phyloP scores from a whole-genome alignment of 2,888 invertebrate species.

The Rotaria magnacalcarata region DNA sequence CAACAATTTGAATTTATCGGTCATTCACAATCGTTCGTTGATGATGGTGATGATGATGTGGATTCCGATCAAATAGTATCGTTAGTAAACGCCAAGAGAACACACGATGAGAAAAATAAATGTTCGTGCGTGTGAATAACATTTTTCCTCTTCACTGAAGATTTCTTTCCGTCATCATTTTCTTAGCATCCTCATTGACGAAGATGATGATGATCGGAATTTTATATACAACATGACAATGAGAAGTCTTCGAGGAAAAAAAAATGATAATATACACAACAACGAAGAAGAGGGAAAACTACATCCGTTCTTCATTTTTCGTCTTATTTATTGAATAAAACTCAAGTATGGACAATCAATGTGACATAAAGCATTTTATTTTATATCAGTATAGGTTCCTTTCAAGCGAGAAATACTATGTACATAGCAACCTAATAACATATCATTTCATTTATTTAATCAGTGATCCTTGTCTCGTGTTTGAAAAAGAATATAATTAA shows the following conservation, averaged over 20 bases:
- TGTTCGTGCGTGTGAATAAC: neutral
- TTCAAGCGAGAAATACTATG: neutral
- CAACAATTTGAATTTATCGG: neutral
- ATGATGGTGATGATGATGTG: neutral
- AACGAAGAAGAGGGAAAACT: neutral
- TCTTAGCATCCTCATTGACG: neutral
- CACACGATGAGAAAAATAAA: neutral
- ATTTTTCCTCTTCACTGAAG: neutral
- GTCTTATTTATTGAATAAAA: neutral
- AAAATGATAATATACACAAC: neutral
- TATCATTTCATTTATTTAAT: too few species aligned
- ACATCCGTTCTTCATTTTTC: neutral
- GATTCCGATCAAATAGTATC: neutral
- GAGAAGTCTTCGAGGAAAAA: neutral
- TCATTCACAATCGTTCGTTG: neutral
- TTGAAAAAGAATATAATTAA: too few species aligned
- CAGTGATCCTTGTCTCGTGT: too few species aligned
- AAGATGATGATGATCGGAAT: neutral
- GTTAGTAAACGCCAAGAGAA: neutral
- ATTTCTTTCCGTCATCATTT: neutral
- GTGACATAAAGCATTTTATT: neutral
- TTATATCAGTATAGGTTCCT: neutral
- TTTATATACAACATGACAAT: neutral
- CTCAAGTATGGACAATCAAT: neutral
- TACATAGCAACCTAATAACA: too few species aligned